These are phyloP conservation scores for Willowsia nigromaculata DNA, from an alignment of 2,888 invertebrate genomes.

Conservation along the genomic window DNA sequence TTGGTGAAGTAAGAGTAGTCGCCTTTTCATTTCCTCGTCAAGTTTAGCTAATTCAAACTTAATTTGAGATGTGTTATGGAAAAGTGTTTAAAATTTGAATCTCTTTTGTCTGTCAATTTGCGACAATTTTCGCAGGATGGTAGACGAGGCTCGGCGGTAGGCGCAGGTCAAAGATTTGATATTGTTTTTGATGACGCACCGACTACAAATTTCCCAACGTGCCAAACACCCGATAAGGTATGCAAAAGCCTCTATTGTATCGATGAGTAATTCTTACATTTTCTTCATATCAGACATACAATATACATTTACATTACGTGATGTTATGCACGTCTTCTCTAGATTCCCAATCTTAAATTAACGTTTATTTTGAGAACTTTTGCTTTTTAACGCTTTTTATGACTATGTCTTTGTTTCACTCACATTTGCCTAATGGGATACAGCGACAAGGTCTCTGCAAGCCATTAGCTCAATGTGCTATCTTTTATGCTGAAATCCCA, in stretches of 20 bases:
- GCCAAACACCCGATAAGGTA: conserved; percentile 77
- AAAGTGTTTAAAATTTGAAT: background rate
- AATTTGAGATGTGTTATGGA: background rate
- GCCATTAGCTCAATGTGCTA: conserved; percentile 78
- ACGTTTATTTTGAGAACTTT: conserved; percentile 36
- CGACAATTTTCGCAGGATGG: conserved; percentile 54
- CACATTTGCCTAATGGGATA: conserved; percentile 33
- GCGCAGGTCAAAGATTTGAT: conserved; percentile 61
- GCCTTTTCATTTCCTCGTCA: background rate
- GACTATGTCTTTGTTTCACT: background rate
- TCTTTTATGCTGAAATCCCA: conserved; percentile 78
- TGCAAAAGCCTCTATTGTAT: too few relatives aligned
- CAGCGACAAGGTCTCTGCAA: conserved; percentile 78
- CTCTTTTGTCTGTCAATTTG: background rate
- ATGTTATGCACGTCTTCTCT: too few relatives aligned
- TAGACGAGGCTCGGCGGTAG: conserved; percentile 18
- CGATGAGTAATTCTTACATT: too few relatives aligned
- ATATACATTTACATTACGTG: too few relatives aligned
- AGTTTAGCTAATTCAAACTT: background rate
- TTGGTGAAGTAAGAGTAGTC: conserved; percentile 64
- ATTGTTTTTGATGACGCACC: conserved; percentile 78
- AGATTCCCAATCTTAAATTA: too few relatives aligned
- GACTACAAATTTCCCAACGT: conserved; percentile 70
- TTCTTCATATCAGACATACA: too few relatives aligned
- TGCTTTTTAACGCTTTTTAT: conserved; percentile 5